Percentiles rank a stretch among this genome's conserved stretches.
These are phyloP conservation scores for Naso thynnoides DNA, from an alignment of 2,797 vertebrate species.

Conservation along the genomic window DNA sequence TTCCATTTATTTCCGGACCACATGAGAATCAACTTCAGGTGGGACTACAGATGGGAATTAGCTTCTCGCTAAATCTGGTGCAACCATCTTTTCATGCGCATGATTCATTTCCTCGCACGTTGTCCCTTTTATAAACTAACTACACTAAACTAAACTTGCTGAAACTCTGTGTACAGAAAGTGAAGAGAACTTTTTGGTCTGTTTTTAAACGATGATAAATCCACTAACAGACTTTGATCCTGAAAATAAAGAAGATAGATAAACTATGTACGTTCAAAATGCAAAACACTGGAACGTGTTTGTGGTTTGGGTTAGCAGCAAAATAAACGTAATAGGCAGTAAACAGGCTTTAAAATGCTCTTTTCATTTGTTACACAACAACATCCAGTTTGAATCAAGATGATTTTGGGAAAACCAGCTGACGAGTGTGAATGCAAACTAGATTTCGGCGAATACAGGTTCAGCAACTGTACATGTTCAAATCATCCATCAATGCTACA, in stretches of 20 bases:
- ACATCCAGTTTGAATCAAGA: slow-evolving; percentile 14
- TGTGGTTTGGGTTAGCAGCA: background rate
- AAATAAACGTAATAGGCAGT: too few relatives aligned
- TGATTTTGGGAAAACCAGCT: slow-evolving; percentile 29
- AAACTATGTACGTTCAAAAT: background rate
- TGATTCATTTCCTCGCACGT: too few relatives aligned
- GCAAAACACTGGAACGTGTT: background rate
- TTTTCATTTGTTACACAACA: slow-evolving; percentile 25
- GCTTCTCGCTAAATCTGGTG: too few relatives aligned
- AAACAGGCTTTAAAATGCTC: slow-evolving; percentile 5
- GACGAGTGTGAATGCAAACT: slow-evolving; percentile 13
- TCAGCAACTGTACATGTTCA: slow-evolving; percentile 52
- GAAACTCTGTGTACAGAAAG: too few relatives aligned
- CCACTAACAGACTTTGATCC: background rate
- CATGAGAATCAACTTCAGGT: background rate
- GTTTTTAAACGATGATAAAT: background rate
- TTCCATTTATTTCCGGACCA: slow-evolving; percentile 10
- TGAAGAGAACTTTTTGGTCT: background rate
- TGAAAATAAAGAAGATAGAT: background rate
- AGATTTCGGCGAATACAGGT: slow-evolving; percentile 22
- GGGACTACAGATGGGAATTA: too few relatives aligned
- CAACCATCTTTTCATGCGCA: too few relatives aligned
- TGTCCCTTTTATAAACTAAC: too few relatives aligned
- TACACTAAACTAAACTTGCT: too few relatives aligned
- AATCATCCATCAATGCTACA: slow-evolving; percentile 62